phyloP scores from a whole-genome alignment of 2,888 invertebrate genomes.

The Falcaria lacertinaria region DNA sequence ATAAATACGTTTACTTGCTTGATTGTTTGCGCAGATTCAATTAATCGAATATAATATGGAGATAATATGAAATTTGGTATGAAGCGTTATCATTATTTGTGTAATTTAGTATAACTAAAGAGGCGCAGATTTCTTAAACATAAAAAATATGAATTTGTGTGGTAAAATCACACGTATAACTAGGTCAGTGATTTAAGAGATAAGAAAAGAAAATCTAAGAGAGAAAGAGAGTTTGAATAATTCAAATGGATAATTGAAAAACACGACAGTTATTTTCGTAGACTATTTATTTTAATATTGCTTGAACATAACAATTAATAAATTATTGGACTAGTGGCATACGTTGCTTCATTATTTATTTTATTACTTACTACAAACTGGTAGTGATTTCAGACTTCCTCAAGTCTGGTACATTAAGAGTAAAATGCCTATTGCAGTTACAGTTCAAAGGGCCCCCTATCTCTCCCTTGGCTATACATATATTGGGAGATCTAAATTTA shows the following conservation, averaged over 20 bases:
- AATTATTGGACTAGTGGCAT: slow-evolving; percentile 3
- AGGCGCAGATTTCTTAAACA: no score
- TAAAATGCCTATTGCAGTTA: slow-evolving; percentile 70
- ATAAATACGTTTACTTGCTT: no score
- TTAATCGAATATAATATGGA: no score
- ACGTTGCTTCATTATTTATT: slow-evolving; percentile 4
- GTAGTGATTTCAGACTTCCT: slow-evolving; percentile 61
- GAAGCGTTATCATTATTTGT: no score
- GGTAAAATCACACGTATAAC: no score
- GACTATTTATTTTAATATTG: background rate
- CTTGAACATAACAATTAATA: background rate
- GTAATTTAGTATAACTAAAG: no score
- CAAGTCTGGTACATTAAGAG: slow-evolving; percentile 62
- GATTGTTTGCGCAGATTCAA: no score
- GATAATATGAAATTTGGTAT: no score
- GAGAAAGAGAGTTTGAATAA: no score
- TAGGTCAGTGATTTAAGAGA: no score
- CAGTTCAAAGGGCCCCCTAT: slow-evolving; percentile 61
- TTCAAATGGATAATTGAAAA: background rate
- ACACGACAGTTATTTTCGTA: background rate
- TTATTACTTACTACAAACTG: slow-evolving; percentile 45
- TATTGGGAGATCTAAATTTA: slow-evolving; percentile 63
- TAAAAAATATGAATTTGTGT: no score
- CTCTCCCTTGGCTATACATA: slow-evolving; percentile 62
- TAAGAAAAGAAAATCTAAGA: no score